Evolutionary conservation across 2,888 invertebrate genomes (phyloP).

Genomic region (Aromia moschata): DNA sequence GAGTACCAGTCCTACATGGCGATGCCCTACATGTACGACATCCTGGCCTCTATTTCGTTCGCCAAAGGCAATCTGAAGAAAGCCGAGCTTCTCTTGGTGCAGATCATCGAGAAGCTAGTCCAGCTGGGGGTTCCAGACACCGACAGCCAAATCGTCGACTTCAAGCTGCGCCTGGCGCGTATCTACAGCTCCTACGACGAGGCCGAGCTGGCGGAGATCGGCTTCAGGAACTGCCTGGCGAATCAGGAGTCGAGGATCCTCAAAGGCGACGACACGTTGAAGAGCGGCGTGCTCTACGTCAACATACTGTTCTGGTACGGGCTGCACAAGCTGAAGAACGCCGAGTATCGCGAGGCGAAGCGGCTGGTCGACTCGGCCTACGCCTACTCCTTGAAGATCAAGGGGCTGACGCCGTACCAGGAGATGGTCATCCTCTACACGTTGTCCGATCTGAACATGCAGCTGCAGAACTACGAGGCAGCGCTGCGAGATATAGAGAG

Average conservation of each 20-base stretch:
- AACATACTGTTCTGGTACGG: conserved; percentile 64
- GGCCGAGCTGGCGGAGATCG: conserved; percentile 60
- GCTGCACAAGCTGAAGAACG: conserved; percentile 58
- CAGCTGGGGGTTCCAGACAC: conserved; percentile 54
- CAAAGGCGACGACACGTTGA: conserved; percentile 57
- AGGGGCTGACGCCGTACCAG: conserved; percentile 60
- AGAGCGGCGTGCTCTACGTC: conserved; percentile 61
- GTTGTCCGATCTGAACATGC: conserved; percentile 59
- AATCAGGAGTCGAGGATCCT: conserved; percentile 59
- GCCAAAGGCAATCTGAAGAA: conserved; percentile 59
- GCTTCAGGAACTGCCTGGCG: conserved; percentile 61
- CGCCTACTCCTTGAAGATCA: conserved; percentile 59
- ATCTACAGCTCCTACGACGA: conserved; percentile 60
- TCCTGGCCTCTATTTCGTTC: conserved; percentile 61
- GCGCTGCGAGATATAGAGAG: conserved; percentile 61
- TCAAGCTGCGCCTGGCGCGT: conserved; percentile 61
- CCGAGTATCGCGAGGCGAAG: conserved; percentile 56
- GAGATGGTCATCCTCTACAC: conserved; percentile 64
- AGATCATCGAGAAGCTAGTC: conserved; percentile 60
- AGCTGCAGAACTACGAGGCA: conserved; percentile 58
- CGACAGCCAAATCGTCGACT: conserved; percentile 60
- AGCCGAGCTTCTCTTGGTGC: conserved; percentile 60
- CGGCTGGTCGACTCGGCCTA: conserved; percentile 59
- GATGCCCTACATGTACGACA: conserved; percentile 61
- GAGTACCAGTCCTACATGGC: conserved; percentile 58